Evolutionary conservation across 2,113 vertebrate genomes (phyloP).

Genomic region (Hucho hucho): DNA sequence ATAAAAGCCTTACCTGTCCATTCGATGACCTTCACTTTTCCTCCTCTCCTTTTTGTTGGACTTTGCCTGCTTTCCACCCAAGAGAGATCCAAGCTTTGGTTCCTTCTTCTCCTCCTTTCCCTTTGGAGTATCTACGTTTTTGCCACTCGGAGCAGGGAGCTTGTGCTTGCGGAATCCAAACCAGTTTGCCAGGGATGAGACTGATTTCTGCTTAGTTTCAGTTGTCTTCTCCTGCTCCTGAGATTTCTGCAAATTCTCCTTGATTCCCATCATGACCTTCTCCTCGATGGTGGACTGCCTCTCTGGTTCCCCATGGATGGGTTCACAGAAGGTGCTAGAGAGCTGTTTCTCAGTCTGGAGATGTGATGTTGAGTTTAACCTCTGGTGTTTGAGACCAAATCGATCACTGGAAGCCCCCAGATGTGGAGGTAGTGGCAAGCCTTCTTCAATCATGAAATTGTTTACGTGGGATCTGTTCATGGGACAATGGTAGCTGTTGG

Average conservation of each 20-base stretch:
- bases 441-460: slow-evolving; percentile 71
- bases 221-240: slow-evolving; percentile 78
- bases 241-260: slow-evolving; percentile 88
- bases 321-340: slow-evolving; percentile 76
- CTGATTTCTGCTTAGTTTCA: slow-evolving; percentile 79
- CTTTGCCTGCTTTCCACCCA: slow-evolving; percentile 83
- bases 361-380: slow-evolving; percentile 59
- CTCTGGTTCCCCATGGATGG: slow-evolving; percentile 79
- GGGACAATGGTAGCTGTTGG: slow-evolving; percentile 79
- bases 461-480: slow-evolving; percentile 76
- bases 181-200: slow-evolving; percentile 84
- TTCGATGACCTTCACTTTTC: slow-evolving; percentile 76
- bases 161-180: slow-evolving; percentile 90
- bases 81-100: slow-evolving; percentile 76
- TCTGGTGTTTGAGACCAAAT: slow-evolving; percentile 64
- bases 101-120: slow-evolving; percentile 85
- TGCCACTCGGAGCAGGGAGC: slow-evolving; percentile 82
- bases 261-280: slow-evolving; percentile 93
- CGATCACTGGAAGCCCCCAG: slow-evolving; percentile 65
- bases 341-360: slow-evolving; percentile 71
- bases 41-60: slow-evolving; percentile 84
- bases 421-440: slow-evolving; percentile 54
- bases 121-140: slow-evolving; percentile 80
- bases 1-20: slow-evolving; percentile 71
- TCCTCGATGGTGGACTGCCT: slow-evolving; percentile 88